Conservation (phyloP, 1,140 invertebrate species). For the Anastrepha obliqua region DNA sequence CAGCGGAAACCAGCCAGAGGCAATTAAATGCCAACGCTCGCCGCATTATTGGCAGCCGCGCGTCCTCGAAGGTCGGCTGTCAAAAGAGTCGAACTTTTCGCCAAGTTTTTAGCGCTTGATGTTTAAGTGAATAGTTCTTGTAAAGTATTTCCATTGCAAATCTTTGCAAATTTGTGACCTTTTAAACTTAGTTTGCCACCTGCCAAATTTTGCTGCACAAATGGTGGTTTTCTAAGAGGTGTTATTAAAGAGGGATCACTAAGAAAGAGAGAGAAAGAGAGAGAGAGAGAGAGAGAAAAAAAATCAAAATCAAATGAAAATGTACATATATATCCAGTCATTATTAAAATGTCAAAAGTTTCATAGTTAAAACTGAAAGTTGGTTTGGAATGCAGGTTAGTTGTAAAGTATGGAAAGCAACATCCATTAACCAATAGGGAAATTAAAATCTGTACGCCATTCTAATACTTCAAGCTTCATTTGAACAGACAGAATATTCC, state of each 20-base stretch:
- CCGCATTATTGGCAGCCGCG: not conserved
- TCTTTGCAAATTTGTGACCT: not conserved
- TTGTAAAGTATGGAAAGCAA: too few relatives aligned
- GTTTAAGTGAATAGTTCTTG: slow-evolving; percentile 21
- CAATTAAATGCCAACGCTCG: slow-evolving; percentile 28
- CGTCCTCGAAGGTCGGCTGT: not conserved
- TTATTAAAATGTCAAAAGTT: too few relatives aligned
- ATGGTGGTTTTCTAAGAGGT: too few relatives aligned
- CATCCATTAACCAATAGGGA: too few relatives aligned
- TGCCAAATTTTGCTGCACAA: not conserved
- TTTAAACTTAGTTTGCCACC: not conserved
- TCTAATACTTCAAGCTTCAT: too few relatives aligned
- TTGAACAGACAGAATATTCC: too few relatives aligned
- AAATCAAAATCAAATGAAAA: too few relatives aligned
- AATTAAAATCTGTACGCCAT: too few relatives aligned
- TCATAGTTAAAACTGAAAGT: too few relatives aligned
- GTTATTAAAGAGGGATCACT: not conserved
- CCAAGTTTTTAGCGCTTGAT: not conserved
- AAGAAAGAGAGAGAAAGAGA: not conserved
- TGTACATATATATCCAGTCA: too few relatives aligned
- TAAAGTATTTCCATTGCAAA: not conserved
- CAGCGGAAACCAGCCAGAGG: not conserved
- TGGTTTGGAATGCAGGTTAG: too few relatives aligned
- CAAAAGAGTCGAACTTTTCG: not conserved
- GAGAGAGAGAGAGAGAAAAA: not conserved